Percentiles rank a stretch among this genome's conserved stretches.
phyloP scores from a whole-genome alignment of 2,113 vertebrate genomes.

The Bubo bubo region DNA sequence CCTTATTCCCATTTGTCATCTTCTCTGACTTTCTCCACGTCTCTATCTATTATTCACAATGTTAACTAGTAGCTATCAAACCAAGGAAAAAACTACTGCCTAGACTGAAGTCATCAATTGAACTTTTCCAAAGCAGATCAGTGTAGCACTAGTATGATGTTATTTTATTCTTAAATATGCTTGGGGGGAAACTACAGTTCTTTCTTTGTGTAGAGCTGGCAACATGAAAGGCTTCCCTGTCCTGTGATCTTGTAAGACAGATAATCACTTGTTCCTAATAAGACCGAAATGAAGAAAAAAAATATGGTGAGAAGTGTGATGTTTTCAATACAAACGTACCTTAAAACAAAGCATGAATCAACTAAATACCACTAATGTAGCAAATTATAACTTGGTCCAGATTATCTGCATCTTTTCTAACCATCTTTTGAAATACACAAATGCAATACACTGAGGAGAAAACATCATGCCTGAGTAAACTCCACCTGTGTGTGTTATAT shows the following conservation, averaged over 20 bases:
- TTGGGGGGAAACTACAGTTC: neutral
- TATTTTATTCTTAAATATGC: neutral
- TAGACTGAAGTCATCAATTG: neutral
- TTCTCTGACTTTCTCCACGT: neutral
- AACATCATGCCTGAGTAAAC: neutral
- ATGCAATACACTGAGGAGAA: neutral
- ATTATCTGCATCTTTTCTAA: neutral
- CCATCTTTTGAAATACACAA: neutral
- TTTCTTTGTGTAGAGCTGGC: neutral
- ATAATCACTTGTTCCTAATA: neutral
- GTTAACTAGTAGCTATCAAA: neutral
- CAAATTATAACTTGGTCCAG: neutral
- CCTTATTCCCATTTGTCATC: neutral
- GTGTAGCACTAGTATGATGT: neutral
- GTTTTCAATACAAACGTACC: neutral
- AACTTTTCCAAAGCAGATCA: neutral
- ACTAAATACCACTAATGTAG: neutral
- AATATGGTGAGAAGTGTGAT: fast-evolving
- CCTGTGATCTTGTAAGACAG: neutral
- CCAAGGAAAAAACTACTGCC: neutral
- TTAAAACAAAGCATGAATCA: neutral
- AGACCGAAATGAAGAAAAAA: neutral
- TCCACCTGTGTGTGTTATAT: neutral
- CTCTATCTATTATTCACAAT: neutral
- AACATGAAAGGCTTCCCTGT: neutral